phyloP scores from a whole-genome alignment of 2,797 vertebrate species.

The Anabas testudineus region DNA sequence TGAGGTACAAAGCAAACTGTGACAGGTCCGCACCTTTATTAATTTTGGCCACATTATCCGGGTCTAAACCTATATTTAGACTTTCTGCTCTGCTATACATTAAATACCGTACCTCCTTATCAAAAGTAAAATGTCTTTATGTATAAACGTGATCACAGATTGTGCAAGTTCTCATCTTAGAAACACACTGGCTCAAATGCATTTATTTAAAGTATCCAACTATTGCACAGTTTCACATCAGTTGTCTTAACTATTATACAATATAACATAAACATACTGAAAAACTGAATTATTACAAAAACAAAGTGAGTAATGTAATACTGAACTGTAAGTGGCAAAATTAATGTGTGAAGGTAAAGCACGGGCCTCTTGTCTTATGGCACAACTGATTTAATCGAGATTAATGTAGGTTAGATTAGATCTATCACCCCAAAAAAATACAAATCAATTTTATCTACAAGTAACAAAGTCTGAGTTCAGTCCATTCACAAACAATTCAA shows the following conservation, averaged over 20 bases:
- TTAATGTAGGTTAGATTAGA: background rate
- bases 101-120: background rate
- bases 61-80: background rate
- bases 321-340: slow-evolving; percentile 35
- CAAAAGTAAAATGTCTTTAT: slow-evolving; percentile 21
- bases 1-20: too few relatives aligned
- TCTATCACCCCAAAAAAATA: background rate
- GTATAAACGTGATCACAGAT: too few relatives aligned
- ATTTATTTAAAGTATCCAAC: slow-evolving; percentile 27
- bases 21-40: background rate
- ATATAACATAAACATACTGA: slow-evolving; percentile 14
- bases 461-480: background rate
- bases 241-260: slow-evolving; percentile 1
- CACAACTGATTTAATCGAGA: slow-evolving; percentile 19
- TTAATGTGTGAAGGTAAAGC: slow-evolving; percentile 7
- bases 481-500: slow-evolving; percentile 1
- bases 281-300: slow-evolving; percentile 6
- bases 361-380: slow-evolving; percentile 4
- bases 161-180: slow-evolving; percentile 23
- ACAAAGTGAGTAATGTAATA: slow-evolving; percentile 11
- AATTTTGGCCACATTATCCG: background rate
- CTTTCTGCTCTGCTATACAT: background rate
- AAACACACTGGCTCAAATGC: slow-evolving; percentile 9
- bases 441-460: background rate
- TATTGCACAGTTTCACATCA: slow-evolving; percentile 60